These are phyloP conservation scores for Tachyglossus aculeatus DNA, from an alignment of 2,797 vertebrate genomes.

Conservation along the genomic window DNA sequence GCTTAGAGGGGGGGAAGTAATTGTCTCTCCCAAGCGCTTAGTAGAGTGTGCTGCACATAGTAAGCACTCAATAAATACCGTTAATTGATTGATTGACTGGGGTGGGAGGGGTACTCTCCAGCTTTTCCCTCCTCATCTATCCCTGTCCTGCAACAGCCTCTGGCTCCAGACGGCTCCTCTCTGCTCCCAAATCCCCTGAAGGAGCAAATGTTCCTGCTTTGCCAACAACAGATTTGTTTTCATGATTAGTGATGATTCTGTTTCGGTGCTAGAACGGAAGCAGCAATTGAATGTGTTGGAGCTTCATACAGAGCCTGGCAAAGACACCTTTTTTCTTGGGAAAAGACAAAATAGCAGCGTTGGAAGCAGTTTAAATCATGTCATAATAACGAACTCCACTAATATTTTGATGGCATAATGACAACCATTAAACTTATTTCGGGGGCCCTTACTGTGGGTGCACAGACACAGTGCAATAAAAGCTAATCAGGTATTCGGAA, in stretches of 20 bases:
- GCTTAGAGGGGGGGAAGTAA: too few species aligned
- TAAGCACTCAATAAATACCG: too few species aligned
- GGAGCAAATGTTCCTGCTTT: conserved; percentile 4
- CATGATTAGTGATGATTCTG: conserved; percentile 38
- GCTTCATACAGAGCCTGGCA: conserved; percentile 40
- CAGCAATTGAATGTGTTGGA: conserved; percentile 7
- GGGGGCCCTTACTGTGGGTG: conserved; percentile 25
- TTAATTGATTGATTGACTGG: too few species aligned
- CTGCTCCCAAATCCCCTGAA: conserved; percentile 2
- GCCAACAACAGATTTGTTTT: conserved; percentile 51
- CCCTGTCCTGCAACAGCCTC: not conserved
- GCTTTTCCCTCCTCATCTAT: not conserved
- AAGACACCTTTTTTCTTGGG: conserved; percentile 36
- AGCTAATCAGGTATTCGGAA: conserved; percentile 5
- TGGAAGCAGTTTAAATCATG: conserved; percentile 33
- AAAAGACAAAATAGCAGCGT: conserved; percentile 42
- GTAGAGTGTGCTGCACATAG: too few species aligned
- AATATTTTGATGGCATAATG: conserved; percentile 35
- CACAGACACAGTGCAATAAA: conserved; percentile 9
- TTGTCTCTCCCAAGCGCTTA: too few species aligned
- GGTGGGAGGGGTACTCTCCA: too few species aligned
- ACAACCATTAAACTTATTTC: conserved; percentile 35
- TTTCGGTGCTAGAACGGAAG: conserved; percentile 38
- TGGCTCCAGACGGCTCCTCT: not conserved
- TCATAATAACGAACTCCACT: conserved; percentile 34